Base-by-base conservation (phyloP, 2,113 vertebrate genomes). In the Elachura formosa region DNA sequence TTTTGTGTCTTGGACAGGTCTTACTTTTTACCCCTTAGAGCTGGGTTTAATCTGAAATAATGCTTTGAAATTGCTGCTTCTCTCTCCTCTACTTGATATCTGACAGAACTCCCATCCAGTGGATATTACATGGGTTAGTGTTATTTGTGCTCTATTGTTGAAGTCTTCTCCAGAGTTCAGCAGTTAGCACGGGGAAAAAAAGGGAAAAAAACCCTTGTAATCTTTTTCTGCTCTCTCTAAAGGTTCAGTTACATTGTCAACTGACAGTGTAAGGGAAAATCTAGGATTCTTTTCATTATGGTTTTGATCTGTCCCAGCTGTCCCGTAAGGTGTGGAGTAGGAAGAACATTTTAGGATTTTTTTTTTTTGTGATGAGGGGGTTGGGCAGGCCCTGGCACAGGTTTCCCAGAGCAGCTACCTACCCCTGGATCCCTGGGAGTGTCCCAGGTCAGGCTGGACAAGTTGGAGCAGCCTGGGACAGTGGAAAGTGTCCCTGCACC, bases 371-470 rank as follows among this genome's bases (percentile, higher is more conserved):
- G 11, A 15, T 81, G 45, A 28, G 28, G 8, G 4, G 10, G 2
- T 4, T 38, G 38, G 11, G 1, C 3, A 45, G 38, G 24, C 7
- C 5, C 45, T 67, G 86, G 61, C n/a, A 7, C 25, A 54, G 38
- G 14, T 0, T 82, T 0, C 8, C 10, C 62, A 75, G 62, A 59
- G 38, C 1, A 46, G 38, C 29, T 67, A 29, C 45, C 61, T 68
- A 62, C 17, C 16, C 9, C 61, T 48, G 51, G n/a, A 67, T 12
- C n/a, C 40, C n/a, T 75, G 29, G 10, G 0, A 54, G 4, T 54
- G 54, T 3, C 11, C 25, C 14, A 46, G 29, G n/a, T 16, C 52
- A 59, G 52, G 68, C 0, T 81, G 68, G 77, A 45, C 0, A 0
- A 24, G 20, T 81, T 10, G 38, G n/a, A 52, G 24, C 52, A 52